These are phyloP conservation scores for Limnephilus lunatus DNA, from an alignment of 2,888 invertebrate species.

Conservation along the genomic window DNA sequence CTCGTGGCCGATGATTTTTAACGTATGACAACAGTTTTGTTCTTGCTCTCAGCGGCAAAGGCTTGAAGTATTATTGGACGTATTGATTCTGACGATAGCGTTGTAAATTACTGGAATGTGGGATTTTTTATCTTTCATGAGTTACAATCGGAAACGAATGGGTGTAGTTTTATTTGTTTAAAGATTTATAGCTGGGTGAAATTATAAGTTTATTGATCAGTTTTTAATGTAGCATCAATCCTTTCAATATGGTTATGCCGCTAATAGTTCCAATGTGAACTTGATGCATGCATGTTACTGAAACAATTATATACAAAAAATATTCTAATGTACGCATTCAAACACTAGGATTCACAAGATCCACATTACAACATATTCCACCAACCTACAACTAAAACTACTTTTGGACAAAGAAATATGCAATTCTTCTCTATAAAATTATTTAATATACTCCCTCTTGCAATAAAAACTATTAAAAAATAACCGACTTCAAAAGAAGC, in stretches of 20 bases:
- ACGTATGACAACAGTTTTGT: slow-evolving; percentile 26
- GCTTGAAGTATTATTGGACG: neutral
- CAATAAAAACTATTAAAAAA: too few species aligned
- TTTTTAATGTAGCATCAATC: neutral
- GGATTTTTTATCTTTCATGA: neutral
- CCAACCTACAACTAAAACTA: too few species aligned
- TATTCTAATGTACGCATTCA: too few species aligned
- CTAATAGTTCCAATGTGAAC: neutral
- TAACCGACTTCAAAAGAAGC: too few species aligned
- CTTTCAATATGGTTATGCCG: neutral
- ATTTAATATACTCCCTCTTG: too few species aligned
- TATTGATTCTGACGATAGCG: neutral
- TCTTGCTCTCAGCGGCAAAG: neutral
- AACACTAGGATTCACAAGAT: too few species aligned
- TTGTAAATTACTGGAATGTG: neutral
- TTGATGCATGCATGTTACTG: too few species aligned
- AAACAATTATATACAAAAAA: too few species aligned
- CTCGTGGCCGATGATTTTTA: slow-evolving; percentile 45
- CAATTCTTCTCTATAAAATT: too few species aligned
- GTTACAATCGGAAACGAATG: neutral
- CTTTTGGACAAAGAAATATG: too few species aligned
- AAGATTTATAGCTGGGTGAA: neutral
- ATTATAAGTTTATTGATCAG: neutral
- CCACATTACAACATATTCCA: too few species aligned
- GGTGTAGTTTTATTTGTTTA: neutral